A percentile compares a stretch with the other conserved stretches of the same genome.
Evolutionary conservation across 2,113 vertebrate genomes (phyloP).

Genomic region (Taxidea taxus): DNA sequence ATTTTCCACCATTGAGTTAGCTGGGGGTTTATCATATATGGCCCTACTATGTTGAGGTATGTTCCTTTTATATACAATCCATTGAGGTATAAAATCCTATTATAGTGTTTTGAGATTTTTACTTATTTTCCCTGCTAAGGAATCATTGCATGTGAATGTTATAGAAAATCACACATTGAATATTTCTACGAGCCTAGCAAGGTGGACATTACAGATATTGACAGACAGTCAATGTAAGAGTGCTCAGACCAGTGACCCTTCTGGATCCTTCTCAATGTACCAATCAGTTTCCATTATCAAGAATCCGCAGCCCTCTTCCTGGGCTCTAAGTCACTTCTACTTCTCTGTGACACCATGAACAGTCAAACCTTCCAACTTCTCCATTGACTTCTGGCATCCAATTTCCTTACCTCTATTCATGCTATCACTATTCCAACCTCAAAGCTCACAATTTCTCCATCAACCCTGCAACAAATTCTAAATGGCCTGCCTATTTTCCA

Average conservation of each 20-base stretch:
- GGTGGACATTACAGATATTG: not conserved
- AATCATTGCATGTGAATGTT: not conserved
- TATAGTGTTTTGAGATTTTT: not conserved
- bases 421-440: not conserved
- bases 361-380: not conserved
- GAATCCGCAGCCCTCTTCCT: not conserved
- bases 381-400: fast-evolving
- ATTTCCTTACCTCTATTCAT: not conserved
- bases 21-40: not conserved
- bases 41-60: not conserved
- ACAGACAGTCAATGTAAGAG: not conserved
- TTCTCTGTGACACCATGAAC: not conserved
- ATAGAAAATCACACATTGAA: not conserved
- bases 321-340: not conserved
- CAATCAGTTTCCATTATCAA: not conserved
- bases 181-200: not conserved
- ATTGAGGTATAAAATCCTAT: not conserved
- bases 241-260: not conserved
- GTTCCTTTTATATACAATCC: not conserved
- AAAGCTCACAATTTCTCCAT: not conserved
- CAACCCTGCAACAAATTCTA: not conserved
- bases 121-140: not conserved
- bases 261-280: not conserved
- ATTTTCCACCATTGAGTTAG: not conserved
- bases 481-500: not conserved